phyloP scores from a whole-genome alignment of 2,113 vertebrate species.

The Gymnobelideus leadbeateri region DNA sequence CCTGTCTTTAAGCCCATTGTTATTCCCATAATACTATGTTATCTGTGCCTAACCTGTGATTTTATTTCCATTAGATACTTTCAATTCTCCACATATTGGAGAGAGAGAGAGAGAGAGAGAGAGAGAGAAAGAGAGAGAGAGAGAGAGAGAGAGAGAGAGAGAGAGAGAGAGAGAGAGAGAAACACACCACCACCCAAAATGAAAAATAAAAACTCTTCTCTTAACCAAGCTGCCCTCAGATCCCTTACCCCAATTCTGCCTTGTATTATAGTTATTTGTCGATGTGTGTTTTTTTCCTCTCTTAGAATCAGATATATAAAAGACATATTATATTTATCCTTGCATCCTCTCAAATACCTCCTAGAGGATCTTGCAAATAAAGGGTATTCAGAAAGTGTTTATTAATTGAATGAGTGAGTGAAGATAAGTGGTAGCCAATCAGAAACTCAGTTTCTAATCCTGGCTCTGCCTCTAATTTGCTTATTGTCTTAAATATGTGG shows the following conservation, averaged over 20 bases:
- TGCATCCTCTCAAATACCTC: background rate
- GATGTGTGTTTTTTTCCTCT: background rate
- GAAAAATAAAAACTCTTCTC: background rate
- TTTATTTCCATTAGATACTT: background rate
- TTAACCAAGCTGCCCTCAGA: background rate
- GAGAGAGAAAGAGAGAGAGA: background rate
- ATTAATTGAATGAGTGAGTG: background rate
- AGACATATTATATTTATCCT: background rate
- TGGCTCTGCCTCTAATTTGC: background rate
- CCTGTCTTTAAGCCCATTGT: background rate
- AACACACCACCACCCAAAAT: background rate
- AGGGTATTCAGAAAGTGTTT: background rate
- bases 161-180: background rate
- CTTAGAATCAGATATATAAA: background rate
- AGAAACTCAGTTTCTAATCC: background rate
- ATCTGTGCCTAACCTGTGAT: background rate
- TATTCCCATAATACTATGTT: background rate
- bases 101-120: too few species aligned
- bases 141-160: background rate
- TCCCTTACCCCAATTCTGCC: background rate
- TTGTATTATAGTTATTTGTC: background rate
- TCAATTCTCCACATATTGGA: background rate
- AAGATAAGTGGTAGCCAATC: background rate
- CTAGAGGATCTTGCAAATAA: background rate
- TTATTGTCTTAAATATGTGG: background rate